Base-by-base conservation (phyloP, 2,113 vertebrate genomes). In the Ptilorrhoa leucosticta region DNA sequence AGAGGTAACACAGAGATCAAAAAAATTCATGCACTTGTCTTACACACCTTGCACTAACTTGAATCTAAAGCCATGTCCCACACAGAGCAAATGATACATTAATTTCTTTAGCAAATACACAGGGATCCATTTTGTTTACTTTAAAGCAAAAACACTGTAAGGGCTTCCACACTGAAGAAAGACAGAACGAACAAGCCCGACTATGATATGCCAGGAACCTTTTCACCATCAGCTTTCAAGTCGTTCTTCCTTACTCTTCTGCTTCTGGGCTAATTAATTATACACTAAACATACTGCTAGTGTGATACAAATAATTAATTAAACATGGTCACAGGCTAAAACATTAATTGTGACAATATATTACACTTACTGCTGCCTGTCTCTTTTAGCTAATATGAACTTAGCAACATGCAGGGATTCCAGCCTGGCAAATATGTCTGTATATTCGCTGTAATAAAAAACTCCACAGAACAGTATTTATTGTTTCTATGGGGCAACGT, bases 301-400 rank as follows among this genome's bases (percentile, higher is more conserved):
- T 33, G 40, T 63, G 83, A 81, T 81, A 89, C 90, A 97, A 95
- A 94, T 95, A 95, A 96, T 83, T 95, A 96, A 94, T 92, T 94
- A 96, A 96, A 90, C 79, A 78, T 70, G 68, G 56, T 92, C 93
- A 89, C 90, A 96, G 65, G 48, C 80, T 89, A 90, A 51, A 89
- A 92, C 93, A 87, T 92, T 90, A 88, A 90, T 86, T 87, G 60
- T 93, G 81, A 93, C 72, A 83, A 83, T 93, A 94, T 64, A 92
- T 92, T 93, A 94, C 68, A 57, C 80, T 94, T 90, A 83, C 68
- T 86, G 44, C 48, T 88, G 58, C 90, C 76, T 89, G 85, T 95
- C 71, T 92, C 58, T 70, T 83, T 63, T 30, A 83, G 90, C 92
- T 87, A 88, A 73, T 77, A 80, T 26, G 66, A 88, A 64, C 21